Evolutionary conservation across 2,797 vertebrate genomes (phyloP).

Genomic region (Spea hammondii): DNA sequence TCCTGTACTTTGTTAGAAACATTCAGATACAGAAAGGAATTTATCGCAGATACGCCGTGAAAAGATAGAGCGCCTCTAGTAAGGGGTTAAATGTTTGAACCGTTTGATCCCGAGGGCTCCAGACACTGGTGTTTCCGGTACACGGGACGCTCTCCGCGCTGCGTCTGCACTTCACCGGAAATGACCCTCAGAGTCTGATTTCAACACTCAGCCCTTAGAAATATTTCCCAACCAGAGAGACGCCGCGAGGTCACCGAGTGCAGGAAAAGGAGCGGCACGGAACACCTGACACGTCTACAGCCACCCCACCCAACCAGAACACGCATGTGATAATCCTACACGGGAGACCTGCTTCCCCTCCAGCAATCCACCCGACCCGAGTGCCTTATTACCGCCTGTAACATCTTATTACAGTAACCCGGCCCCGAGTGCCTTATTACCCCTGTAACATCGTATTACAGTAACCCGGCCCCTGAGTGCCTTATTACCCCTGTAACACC

Average conservation of each 20-base stretch:
- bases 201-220: slow-evolving; percentile 1
- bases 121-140: slow-evolving; percentile 30
- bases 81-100: slow-evolving; percentile 28
- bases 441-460: background rate
- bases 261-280: background rate
- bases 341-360: background rate
- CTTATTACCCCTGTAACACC: slow-evolving; percentile 4
- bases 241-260: slow-evolving; percentile 31
- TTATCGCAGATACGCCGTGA: no score
- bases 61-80: no score
- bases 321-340: background rate
- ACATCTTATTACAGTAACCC: no score
- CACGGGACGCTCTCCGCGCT: background rate
- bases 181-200: slow-evolving; percentile 17
- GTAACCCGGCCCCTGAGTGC: background rate
- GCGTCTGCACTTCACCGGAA: slow-evolving; percentile 13
- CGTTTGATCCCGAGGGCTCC: slow-evolving; percentile 4
- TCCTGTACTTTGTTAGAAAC: no score
- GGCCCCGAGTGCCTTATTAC: no score
- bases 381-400: background rate
- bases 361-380: background rate
- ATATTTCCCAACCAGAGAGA: slow-evolving; percentile 31
- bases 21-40: no score
- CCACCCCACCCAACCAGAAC: background rate
- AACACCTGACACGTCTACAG: background rate